A percentile compares a stretch with the other conserved stretches of the same genome.
Evolutionary conservation across 2,797 vertebrate species (phyloP).

Genomic region (Artibeus jamaicensis): DNA sequence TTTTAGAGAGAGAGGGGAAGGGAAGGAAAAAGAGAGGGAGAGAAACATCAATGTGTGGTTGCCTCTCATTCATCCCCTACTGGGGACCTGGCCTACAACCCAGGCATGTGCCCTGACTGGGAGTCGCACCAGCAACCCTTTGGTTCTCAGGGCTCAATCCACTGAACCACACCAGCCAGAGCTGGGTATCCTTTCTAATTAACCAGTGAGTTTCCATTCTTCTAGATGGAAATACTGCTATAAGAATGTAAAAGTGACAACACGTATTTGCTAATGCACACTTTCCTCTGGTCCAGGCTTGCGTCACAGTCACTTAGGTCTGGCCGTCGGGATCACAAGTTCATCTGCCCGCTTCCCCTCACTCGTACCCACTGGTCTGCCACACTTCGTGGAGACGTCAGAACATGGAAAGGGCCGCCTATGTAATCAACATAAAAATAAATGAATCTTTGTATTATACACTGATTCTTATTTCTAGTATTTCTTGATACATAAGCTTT

Average conservation of each 20-base stretch:
- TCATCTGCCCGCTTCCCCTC: background rate
- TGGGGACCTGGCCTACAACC: too few relatives aligned
- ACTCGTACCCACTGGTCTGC: background rate
- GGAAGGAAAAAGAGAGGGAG: too few relatives aligned
- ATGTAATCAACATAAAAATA: background rate
- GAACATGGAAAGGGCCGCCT: background rate
- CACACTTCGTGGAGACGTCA: background rate
- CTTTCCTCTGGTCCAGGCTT: background rate
- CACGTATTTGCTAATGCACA: background rate
- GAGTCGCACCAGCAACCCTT: too few relatives aligned
- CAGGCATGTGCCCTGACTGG: too few relatives aligned
- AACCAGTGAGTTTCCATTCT: conserved; percentile 6
- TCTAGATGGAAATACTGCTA: background rate
- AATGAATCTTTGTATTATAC: background rate
- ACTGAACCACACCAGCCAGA: too few relatives aligned
- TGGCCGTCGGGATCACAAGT: background rate
- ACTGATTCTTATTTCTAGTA: background rate
- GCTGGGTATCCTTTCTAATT: background rate
- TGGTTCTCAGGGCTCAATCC: too few relatives aligned
- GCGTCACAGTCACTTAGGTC: background rate
- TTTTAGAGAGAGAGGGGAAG: too few relatives aligned
- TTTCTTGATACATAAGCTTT: background rate
- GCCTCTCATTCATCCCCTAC: too few relatives aligned
- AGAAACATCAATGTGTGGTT: too few relatives aligned
- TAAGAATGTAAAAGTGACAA: background rate